Evolutionary conservation across 2,888 invertebrate genomes (phyloP).

Genomic region (Chrysina gloriosa): DNA sequence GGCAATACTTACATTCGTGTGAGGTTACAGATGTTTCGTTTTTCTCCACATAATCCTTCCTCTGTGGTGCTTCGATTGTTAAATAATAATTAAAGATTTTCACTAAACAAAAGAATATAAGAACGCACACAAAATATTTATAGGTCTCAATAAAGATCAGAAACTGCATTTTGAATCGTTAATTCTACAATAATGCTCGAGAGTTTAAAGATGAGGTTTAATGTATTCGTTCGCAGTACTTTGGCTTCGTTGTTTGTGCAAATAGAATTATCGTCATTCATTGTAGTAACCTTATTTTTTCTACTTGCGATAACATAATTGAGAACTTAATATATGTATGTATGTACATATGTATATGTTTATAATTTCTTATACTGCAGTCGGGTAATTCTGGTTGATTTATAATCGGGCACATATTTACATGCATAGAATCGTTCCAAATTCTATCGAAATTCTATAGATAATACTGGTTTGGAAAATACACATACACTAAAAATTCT

Average conservation of each 20-base stretch:
- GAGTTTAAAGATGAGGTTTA: not conserved
- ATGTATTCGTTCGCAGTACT: too few species aligned
- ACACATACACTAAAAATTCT: too few species aligned
- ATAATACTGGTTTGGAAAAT: too few species aligned
- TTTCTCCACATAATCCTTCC: not conserved
- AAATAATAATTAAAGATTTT: slow-evolving; percentile 13
- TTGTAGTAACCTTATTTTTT: slow-evolving; percentile 3
- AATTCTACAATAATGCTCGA: not conserved
- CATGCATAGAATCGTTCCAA: too few species aligned
- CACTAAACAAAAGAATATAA: slow-evolving; percentile 3
- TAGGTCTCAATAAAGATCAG: not conserved
- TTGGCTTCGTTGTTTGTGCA: not conserved
- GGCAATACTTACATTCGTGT: slow-evolving; percentile 10
- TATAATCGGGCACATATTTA: too few species aligned
- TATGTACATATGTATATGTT: not conserved
- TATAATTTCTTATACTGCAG: too few species aligned
- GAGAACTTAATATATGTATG: not conserved
- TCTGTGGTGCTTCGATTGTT: not conserved
- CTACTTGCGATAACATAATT: not conserved
- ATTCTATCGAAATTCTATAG: too few species aligned
- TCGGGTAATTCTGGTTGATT: too few species aligned
- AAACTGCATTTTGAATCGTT: not conserved
- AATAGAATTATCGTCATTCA: not conserved
- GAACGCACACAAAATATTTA: not conserved
- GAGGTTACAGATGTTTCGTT: slow-evolving; percentile 10